A percentile compares a stretch with the other conserved stretches of the same genome.
Evolutionary conservation across 2,888 invertebrate genomes (phyloP).

Genomic region (Ennomos erosarius): DNA sequence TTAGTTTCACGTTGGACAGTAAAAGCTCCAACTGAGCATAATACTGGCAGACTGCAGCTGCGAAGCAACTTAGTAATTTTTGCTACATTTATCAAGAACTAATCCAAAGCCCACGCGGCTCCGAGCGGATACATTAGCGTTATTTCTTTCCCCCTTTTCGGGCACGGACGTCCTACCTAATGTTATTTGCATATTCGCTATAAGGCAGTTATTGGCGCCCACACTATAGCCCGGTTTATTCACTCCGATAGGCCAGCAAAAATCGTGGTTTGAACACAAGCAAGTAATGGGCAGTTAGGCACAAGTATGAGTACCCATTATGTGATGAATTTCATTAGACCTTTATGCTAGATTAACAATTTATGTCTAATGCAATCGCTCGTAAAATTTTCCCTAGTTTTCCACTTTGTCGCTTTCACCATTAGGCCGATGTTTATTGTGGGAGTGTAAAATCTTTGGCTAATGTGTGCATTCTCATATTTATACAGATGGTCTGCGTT

Average conservation of each 20-base stretch:
- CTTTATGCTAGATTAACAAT: constrained; percentile 10
- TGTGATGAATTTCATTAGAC: not conserved
- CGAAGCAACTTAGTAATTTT: constrained; percentile 16
- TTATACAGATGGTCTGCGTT: constrained; percentile 65
- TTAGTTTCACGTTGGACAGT: constrained; percentile 27
- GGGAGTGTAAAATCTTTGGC: constrained; percentile 58
- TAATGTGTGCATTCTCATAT: constrained; percentile 48
- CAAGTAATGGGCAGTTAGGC: not conserved
- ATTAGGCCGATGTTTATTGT: constrained; percentile 54
- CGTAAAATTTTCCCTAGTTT: constrained; percentile 34
- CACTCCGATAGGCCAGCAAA: constrained; percentile 26
- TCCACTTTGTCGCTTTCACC: constrained; percentile 50
- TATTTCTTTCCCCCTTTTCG: constrained; percentile 79
- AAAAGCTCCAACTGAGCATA: constrained; percentile 13
- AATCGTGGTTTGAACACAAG: constrained; percentile 2
- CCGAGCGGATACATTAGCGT: constrained; percentile 75
- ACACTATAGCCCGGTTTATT: constrained; percentile 51
- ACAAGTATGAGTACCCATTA: not conserved
- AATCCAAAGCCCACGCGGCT: constrained; percentile 63
- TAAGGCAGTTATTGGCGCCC: constrained; percentile 62
- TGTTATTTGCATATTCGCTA: constrained; percentile 72
- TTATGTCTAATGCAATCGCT: constrained; percentile 20
- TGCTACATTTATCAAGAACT: constrained; percentile 47
- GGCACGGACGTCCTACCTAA: constrained; percentile 76
- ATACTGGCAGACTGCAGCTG: constrained; percentile 30